phyloP scores from a whole-genome alignment of 23 tunicate species.

The Ascidia mentula region DNA sequence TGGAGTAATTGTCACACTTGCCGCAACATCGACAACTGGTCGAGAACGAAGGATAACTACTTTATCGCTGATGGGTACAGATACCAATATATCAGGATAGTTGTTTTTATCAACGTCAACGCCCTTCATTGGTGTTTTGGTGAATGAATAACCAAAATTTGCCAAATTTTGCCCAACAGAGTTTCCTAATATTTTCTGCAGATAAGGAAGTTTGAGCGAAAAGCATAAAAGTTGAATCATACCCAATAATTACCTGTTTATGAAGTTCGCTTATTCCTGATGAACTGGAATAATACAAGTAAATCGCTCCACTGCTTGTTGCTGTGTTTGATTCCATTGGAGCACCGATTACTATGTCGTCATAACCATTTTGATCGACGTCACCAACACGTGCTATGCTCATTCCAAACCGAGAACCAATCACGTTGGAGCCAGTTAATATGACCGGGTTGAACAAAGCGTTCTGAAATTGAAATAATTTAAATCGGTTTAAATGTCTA shows the following conservation, averaged over 20 bases:
- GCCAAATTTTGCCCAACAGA: neutral
- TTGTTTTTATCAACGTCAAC: constrained; percentile 20
- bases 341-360: constrained; percentile 38
- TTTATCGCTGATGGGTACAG: constrained; percentile 23
- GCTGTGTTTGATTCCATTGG: constrained; percentile 12
- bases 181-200: neutral
- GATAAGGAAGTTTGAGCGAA: neutral
- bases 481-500: no score
- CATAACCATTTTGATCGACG: constrained; percentile 32
- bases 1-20: neutral
- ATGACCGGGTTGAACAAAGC: neutral
- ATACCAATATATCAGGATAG: constrained; percentile 16
- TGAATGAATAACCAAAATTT: neutral
- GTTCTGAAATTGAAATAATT: neutral
- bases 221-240: neutral
- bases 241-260: constrained; percentile 37
- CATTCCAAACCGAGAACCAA: constrained; percentile 34
- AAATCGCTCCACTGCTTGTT: constrained; percentile 24
- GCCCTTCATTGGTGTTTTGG: neutral
- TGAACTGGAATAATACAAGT: constrained; percentile 16
- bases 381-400: constrained; percentile 22
- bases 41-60: constrained; percentile 9
- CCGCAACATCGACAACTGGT: constrained; percentile 2
- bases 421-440: constrained; percentile 12
- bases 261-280: constrained; percentile 1